Conservation (phyloP, 2,113 vertebrate genomes). For the Lamprotornis superbus region DNA sequence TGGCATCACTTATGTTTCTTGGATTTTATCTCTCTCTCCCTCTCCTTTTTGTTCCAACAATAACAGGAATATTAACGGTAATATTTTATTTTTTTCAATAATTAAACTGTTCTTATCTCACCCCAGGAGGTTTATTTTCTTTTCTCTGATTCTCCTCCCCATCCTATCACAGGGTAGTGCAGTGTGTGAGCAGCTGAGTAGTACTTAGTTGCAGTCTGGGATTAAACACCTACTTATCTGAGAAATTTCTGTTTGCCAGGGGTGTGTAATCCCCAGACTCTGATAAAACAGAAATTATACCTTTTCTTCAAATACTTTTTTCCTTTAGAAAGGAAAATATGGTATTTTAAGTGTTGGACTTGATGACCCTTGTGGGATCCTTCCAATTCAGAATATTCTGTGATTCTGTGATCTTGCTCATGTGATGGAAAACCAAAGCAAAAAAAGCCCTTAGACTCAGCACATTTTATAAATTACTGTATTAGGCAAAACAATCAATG, state of each 20-base stretch:
- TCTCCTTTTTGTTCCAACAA: neutral
- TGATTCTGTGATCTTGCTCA: neutral
- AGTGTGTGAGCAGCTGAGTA: neutral
- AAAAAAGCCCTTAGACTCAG: neutral
- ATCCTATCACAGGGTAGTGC: rapidly evolving
- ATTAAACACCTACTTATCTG: neutral
- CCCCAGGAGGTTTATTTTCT: neutral
- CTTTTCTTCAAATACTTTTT: neutral
- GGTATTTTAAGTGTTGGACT: neutral
- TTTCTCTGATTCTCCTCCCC: neutral
- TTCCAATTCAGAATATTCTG: neutral
- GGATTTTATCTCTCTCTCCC: neutral
- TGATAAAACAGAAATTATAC: neutral
- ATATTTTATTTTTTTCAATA: neutral
- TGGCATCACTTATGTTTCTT: neutral
- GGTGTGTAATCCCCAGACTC: neutral
- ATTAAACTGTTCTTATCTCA: neutral
- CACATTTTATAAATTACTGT: neutral
- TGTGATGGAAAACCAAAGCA: neutral
- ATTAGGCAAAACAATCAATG: neutral
- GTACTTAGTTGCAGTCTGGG: neutral
- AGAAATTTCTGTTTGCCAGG: neutral
- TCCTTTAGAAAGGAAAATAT: neutral
- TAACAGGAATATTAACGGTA: neutral
- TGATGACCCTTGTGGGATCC: neutral